Base-by-base conservation (phyloP, 2,888 invertebrate species). In the Epinotia ramella region DNA sequence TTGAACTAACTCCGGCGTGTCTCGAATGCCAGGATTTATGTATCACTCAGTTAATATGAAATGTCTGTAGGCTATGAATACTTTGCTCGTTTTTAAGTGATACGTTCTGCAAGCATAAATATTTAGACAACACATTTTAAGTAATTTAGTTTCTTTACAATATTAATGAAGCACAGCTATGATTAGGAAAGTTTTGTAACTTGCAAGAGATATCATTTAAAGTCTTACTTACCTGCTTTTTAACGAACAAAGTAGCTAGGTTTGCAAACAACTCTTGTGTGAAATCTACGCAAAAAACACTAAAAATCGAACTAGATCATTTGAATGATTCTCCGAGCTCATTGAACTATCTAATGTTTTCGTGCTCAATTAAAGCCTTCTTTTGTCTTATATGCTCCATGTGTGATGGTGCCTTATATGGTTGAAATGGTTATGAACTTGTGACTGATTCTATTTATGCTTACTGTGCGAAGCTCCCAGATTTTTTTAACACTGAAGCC, bases 231-330 rank as follows among this genome's bases (percentile, higher is more conserved):
- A 69, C 69, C 69, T 69, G 69, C 46, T 68, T 68, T 68, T 68
- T 6, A 69, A 69, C 3, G 44, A 69, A 69, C 68, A 44, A 69
- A 69, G 59, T 60, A 60, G 69, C 59, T 24, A 68, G 24, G 59
- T 57, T 53, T 28, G 59, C 59, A 33, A 64, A 74, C 33, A 65
- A 57, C 57, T 74, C 69, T 74, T 44, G 0, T 69, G 69, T 69
- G 74, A 75, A 59, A 75, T 75, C 74, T 49, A 73, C 67, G 56
- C 12, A 16, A 67, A 74, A 68, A 71, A 40, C 33, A 65, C 63
- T 53, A 65, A 44, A 59, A 65, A 71, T 66, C 60, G 71, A 74
- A 40, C 40, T 59, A 33, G 57, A 53, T 60, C 20, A 11, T 11
- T 28, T 33, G 18, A 44, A 53, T 65, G 64, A 28, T 53, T n/a